phyloP scores from a whole-genome alignment of 1,140 invertebrate species.

The Zaprionus nigranus region DNA sequence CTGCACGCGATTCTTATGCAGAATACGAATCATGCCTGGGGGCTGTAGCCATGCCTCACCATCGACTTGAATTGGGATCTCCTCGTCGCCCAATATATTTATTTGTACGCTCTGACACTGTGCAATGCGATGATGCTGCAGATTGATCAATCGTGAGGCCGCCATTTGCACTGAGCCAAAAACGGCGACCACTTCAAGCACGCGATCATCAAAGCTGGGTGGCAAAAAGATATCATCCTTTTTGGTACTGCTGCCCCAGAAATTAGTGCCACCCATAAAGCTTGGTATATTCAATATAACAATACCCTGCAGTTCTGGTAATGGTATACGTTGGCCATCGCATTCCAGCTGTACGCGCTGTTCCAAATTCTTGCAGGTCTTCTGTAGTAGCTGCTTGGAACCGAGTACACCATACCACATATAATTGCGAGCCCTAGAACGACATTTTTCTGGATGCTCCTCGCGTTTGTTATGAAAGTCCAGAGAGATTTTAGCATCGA shows the following conservation, averaged over 20 bases:
- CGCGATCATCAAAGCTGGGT: constrained; percentile 96
- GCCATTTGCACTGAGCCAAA: constrained; percentile 99
- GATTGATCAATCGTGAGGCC: constrained; percentile 95
- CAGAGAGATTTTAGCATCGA: constrained; percentile 98
- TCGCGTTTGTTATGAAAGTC: constrained; percentile 99
- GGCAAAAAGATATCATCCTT: constrained; percentile 94
- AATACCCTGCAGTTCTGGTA: constrained; percentile 97
- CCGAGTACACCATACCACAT: constrained; percentile 99
- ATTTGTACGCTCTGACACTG: constrained; percentile 98
- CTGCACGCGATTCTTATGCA: constrained; percentile 98
- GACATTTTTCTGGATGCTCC: constrained; percentile 98
- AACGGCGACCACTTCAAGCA: constrained; percentile 97
- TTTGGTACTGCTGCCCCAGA: constrained; percentile 97
- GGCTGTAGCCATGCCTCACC: constrained; percentile 99
- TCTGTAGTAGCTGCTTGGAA: constrained; percentile 94
- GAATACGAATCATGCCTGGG: constrained; percentile 96
- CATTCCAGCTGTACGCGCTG: constrained; percentile 97
- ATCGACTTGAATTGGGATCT: constrained; percentile 96
- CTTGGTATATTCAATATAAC: constrained; percentile 99
- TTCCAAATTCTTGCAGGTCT: constrained; percentile 98
- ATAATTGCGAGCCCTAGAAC: constrained; percentile 96
- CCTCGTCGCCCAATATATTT: constrained; percentile 95
- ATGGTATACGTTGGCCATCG: constrained; percentile 95
- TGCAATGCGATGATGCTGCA: constrained; percentile 98
- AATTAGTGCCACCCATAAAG: constrained; percentile 99